These are phyloP conservation scores for Akabosia matsudoensis DNA, from an alignment of 1,140 invertebrate genomes.

Conservation along the genomic window DNA sequence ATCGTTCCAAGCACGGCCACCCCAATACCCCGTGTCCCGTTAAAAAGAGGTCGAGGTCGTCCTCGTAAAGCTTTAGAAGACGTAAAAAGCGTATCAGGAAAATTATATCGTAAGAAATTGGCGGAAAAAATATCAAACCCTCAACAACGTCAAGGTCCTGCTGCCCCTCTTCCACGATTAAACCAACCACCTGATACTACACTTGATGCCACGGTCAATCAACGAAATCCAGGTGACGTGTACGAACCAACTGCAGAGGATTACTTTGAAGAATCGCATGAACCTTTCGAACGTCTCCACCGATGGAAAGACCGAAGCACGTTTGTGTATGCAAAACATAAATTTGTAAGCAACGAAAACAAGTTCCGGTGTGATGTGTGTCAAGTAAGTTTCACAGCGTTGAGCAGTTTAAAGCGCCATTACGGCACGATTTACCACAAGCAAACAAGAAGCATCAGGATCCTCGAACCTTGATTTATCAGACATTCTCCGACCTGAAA, in stretches of 20 bases:
- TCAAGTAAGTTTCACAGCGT: not conserved
- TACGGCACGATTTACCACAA: slow-evolving; percentile 10
- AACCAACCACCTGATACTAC: too few relatives aligned
- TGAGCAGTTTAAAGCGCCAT: slow-evolving; percentile 3
- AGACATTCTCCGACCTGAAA: not conserved
- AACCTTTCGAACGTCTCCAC: not conserved
- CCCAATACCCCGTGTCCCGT: not conserved
- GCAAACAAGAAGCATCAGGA: not conserved
- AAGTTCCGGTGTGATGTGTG: not conserved
- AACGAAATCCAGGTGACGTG: not conserved
- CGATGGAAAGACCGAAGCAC: not conserved
- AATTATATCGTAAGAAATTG: slow-evolving; percentile 1
- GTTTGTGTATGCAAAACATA: slow-evolving; percentile 10
- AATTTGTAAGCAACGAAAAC: slow-evolving; percentile 8
- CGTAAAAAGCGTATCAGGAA: not conserved
- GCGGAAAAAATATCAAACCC: not conserved
- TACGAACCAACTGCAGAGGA: not conserved
- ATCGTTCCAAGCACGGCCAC: not conserved
- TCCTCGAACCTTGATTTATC: not conserved
- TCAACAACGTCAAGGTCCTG: not conserved
- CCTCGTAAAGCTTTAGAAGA: not conserved
- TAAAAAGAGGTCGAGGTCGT: not conserved
- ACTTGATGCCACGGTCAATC: not conserved
- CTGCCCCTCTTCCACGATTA: too few relatives aligned
- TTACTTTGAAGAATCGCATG: not conserved